Evolutionary conservation across 2,797 vertebrate species (phyloP), one percentile per base, ranked within the genome.

Genomic region (Pyrrhura leucotis): DNA sequence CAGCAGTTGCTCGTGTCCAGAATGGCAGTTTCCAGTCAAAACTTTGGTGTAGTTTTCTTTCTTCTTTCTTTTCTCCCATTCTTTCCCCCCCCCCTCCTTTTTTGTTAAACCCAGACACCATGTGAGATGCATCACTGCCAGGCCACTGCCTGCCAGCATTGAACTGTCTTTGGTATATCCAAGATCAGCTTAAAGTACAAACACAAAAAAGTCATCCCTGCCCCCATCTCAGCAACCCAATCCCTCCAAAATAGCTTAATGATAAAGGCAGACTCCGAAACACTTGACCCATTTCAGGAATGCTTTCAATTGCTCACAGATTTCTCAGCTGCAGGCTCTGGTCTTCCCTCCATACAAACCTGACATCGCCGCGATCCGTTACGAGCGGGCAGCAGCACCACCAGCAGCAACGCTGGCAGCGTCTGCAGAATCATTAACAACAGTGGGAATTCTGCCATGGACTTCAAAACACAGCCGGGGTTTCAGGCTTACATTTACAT

Each of bases 231-330:
- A 25, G n/a, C 67, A 23, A 75, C 63, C 45, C 83, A 90, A 58
- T 28, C 47, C 88, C 74, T 97, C 95, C 94, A 96, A 97, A 97
- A 95, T 40, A 96, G 91, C 94, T 96, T 97, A 96, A 97, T 85
- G 95, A 97, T 96, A 97, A 97, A 97, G 97, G 94, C 96, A 95
- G 96, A 94, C 86, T 88, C 71, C 51, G 73, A 95, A 96, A 42
- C 87, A 96, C 96, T 95, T 83, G 89, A 96, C 97, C 96, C 69
- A 33, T 97, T 83, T 96, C 95, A 97, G 95, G 96, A 96, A 81
- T 94, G 85, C 81, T 95, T 91, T 91, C 89, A 72, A 40, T 75
- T 61, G 91, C 93, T 94, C 81, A 48, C 77, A 91, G 82, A 61
- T 63, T 82, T 87, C 73, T 67, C 73, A 82, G 96, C 73, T 72